These are phyloP conservation scores for Plumapathes pennacea DNA, from an alignment of 92 coral and sea anemone genomes.

Conservation along the genomic window DNA sequence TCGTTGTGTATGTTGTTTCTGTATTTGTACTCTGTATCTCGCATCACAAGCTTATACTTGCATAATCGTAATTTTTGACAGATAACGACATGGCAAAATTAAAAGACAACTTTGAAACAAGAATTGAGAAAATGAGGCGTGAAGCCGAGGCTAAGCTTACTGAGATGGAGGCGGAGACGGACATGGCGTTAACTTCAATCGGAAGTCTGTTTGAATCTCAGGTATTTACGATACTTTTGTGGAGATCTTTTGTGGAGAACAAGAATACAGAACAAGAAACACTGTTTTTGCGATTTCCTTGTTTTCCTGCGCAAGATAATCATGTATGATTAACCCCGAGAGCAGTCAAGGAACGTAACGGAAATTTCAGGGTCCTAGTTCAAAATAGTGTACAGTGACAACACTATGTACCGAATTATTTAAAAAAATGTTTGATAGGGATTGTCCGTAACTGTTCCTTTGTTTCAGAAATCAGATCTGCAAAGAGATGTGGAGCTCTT, in stretches of 20 bases:
- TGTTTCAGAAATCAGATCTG: slow-evolving; percentile 44
- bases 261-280: neutral
- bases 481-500: slow-evolving; percentile 55
- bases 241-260: neutral
- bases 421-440: neutral
- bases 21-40: no score
- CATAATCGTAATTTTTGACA: no score
- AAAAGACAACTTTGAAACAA: slow-evolving; percentile 57
- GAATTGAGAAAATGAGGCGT: slow-evolving; percentile 56
- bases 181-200: slow-evolving; percentile 60
- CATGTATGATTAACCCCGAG: no score
- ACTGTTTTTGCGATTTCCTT: neutral
- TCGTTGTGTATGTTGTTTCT: no score
- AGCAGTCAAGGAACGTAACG: no score
- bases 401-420: neutral
- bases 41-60: no score
- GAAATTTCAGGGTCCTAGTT: neutral
- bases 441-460: neutral
- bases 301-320: no score
- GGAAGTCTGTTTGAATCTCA: slow-evolving; percentile 72
- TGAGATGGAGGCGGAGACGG: slow-evolving; percentile 67
- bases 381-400: neutral
- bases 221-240: slow-evolving; percentile 29
- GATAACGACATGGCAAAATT: slow-evolving; percentile 86
- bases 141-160: slow-evolving; percentile 71